These are phyloP conservation scores for Globicephala melas DNA, from an alignment of 2,113 vertebrate genomes.

Conservation along the genomic window DNA sequence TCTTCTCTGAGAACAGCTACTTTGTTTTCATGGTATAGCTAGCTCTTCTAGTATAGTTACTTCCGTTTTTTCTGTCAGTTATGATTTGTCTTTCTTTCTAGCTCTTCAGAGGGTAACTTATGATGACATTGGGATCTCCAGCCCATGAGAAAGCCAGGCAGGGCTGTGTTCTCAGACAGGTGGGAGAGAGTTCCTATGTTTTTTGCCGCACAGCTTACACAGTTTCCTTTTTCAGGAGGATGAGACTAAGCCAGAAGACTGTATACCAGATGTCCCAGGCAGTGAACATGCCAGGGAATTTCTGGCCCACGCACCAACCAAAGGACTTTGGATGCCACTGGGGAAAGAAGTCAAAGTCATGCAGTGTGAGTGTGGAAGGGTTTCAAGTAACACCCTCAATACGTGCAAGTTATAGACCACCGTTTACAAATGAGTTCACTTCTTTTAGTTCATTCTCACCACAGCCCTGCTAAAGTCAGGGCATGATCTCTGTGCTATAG, in stretches of 20 bases:
- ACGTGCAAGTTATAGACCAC: accelerated
- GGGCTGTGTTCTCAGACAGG: background rate
- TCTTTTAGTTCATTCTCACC: background rate
- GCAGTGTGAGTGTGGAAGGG: slow-evolving; percentile 89
- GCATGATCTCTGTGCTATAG: background rate
- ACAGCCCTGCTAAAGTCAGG: background rate
- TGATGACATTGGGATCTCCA: background rate
- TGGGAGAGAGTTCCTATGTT: background rate
- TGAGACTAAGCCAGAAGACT: slow-evolving; percentile 95
- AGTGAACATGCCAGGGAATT: slow-evolving; percentile 93
- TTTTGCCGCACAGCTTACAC: background rate
- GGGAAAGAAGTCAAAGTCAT: slow-evolving; percentile 98
- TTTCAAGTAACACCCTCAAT: background rate
- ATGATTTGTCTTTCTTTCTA: background rate
- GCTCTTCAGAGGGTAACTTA: background rate
- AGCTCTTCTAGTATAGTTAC: background rate
- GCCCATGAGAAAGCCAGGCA: background rate
- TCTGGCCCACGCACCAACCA: slow-evolving; percentile 93
- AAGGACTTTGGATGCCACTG: slow-evolving; percentile 97
- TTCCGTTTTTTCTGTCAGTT: background rate
- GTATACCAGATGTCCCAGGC: slow-evolving; percentile 93
- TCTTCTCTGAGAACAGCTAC: background rate
- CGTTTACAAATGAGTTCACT: no score
- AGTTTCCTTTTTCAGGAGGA: slow-evolving; percentile 84
- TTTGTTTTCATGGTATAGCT: background rate